Evolutionary conservation across 2,888 invertebrate species (phyloP).

Genomic region (Gastrophysa polygoni): DNA sequence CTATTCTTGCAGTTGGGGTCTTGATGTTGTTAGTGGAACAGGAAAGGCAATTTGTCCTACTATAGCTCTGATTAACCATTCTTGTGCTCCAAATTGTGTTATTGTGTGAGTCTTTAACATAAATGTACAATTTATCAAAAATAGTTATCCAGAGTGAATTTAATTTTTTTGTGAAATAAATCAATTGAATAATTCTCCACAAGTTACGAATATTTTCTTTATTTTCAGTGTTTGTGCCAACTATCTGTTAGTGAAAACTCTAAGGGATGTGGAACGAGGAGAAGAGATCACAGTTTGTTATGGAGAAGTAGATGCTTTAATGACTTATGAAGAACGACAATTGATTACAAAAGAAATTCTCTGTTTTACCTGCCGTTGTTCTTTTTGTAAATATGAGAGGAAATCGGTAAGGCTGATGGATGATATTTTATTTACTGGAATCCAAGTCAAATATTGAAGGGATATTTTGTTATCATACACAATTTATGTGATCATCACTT

Average conservation of each 20-base stretch:
- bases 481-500: no score
- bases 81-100: conserved; percentile 41
- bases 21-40: conserved; percentile 31
- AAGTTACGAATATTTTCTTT: no score
- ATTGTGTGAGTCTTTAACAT: conserved; percentile 37
- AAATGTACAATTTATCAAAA: neutral
- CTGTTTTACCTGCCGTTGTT: conserved; percentile 37
- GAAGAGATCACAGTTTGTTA: conserved; percentile 44
- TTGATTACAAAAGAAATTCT: conserved; percentile 34
- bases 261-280: conserved; percentile 33
- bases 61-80: conserved; percentile 39
- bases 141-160: no score
- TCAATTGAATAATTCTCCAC: no score
- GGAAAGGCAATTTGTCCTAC: conserved; percentile 43
- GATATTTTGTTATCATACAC: no score
- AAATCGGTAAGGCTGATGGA: conserved; percentile 33
- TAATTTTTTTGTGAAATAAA: no score
- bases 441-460: no score
- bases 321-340: conserved; percentile 28
- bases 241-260: conserved; percentile 37
- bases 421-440: no score
- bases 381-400: conserved; percentile 33
- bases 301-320: conserved; percentile 34
- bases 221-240: conserved; percentile 39
- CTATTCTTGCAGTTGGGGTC: conserved; percentile 26